Base-by-base conservation (phyloP, 2,797 vertebrate genomes). In the Pangasius sanitwongsei region DNA sequence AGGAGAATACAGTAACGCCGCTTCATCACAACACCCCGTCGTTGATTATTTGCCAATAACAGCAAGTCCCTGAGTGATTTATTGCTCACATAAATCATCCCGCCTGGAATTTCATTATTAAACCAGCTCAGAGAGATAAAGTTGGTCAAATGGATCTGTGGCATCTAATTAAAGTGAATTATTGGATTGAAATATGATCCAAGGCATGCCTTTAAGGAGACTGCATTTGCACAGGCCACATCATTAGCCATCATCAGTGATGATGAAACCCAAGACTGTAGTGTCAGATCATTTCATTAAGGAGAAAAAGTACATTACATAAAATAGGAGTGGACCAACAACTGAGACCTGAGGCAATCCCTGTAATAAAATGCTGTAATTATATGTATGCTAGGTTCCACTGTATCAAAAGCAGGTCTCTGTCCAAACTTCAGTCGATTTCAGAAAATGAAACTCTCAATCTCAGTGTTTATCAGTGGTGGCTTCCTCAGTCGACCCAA, bases 101-200 rank as follows among this genome's bases (percentile, higher is more conserved):
- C 7, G 4, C 50, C 20, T 70, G n/a, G 25, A 57, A 82, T 85
- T 88, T 88, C 16, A 81, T 88, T 75, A 74, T 61, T 37, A 87
- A 83, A 48, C 65, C 75, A 48, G 57, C 50, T 78, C 44, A 50
- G 25, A 25, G 13, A 89, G 59, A 87, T 61, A 37, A 86, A 57
- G 31, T 48, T 50, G 48, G 9, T 59, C 59, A 69, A 57, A 77
- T 28, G 25, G 41, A 75, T 91, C 78, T 87, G 86, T 59, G 78
- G 53, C 48, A 23, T 82, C 55, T 83, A 85, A 63, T 88, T 70
- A 84, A 55, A 82, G 23, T 44, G 55, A 82, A 34, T 81, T 87
- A 89, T 55, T 89, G 44, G 59, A 89, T 34, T 31, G 63, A 44
- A 53, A 57, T n/a, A 55, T 75, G 75, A 85, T 25, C 75, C 15